phyloP scores from a whole-genome alignment of 2,113 vertebrate genomes.

The Otis tarda region DNA sequence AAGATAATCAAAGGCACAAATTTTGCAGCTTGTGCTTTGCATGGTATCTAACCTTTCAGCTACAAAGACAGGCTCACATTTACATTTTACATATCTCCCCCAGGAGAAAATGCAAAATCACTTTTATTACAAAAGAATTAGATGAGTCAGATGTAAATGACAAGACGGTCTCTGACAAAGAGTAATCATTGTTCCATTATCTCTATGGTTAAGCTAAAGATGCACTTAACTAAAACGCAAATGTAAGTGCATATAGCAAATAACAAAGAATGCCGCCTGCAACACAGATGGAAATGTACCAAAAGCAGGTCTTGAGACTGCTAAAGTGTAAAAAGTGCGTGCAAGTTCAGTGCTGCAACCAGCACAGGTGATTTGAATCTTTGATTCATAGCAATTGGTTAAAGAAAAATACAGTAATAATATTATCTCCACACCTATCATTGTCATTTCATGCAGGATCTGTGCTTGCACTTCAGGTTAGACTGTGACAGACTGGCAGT shows the following conservation, averaged over 20 bases:
- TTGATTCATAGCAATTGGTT: neutral
- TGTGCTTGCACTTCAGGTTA: neutral
- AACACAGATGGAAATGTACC: neutral
- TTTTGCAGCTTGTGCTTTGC: neutral
- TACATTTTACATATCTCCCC: neutral
- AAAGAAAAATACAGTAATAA: neutral
- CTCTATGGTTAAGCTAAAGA: neutral
- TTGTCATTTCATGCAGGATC: neutral
- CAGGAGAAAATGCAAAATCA: neutral
- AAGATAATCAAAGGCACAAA: neutral
- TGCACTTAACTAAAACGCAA: neutral
- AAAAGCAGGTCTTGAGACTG: neutral
- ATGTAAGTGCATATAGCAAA: neutral
- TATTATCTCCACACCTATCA: neutral
- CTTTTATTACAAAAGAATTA: neutral
- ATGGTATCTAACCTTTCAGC: neutral
- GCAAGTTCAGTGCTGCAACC: neutral
- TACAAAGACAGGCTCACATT: neutral
- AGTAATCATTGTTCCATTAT: neutral
- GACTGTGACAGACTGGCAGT: neutral
- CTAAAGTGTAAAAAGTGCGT: neutral
- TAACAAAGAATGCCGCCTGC: neutral
- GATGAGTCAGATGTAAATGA: neutral
- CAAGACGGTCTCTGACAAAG: neutral
- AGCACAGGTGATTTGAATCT: neutral